Evolutionary conservation across 2,888 invertebrate genomes (phyloP).

Genomic region (Sericinus montela): DNA sequence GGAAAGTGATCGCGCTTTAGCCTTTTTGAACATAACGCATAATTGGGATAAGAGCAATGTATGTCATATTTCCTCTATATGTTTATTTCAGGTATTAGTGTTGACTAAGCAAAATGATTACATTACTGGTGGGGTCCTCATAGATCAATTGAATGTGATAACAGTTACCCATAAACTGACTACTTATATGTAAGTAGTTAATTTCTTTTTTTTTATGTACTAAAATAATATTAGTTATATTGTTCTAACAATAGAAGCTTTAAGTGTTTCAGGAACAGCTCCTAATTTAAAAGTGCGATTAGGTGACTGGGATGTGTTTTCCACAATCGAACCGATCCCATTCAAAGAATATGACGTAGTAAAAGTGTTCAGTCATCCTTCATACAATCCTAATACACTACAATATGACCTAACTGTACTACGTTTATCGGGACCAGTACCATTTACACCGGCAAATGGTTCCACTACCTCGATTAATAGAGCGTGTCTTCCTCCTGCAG

Average conservation of each 20-base stretch:
- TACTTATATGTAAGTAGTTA: conserved; percentile 73
- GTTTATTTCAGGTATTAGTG: conserved; percentile 68
- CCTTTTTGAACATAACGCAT: no score
- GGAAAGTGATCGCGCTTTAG: no score
- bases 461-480: conserved; percentile 79
- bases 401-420: conserved; percentile 91
- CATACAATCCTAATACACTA: conserved; percentile 84
- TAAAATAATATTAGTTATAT: not conserved
- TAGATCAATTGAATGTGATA: conserved; percentile 82
- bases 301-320: conserved; percentile 87
- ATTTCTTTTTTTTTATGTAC: not conserved
- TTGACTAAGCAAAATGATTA: conserved; percentile 81
- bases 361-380: conserved; percentile 81
- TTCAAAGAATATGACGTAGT: conserved; percentile 81
- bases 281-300: conserved; percentile 83
- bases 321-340: conserved; percentile 81
- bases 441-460: conserved; percentile 62
- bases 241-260: not conserved
- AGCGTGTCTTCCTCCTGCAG: conserved; percentile 78
- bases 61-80: no score
- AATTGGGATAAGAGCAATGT: no score
- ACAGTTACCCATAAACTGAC: conserved; percentile 87
- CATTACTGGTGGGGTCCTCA: conserved; percentile 85
- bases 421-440: conserved; percentile 80
- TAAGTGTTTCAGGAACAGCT: conserved; percentile 64